Conservation (phyloP, 2,113 vertebrate species). For the Salvelinus alpinus region DNA sequence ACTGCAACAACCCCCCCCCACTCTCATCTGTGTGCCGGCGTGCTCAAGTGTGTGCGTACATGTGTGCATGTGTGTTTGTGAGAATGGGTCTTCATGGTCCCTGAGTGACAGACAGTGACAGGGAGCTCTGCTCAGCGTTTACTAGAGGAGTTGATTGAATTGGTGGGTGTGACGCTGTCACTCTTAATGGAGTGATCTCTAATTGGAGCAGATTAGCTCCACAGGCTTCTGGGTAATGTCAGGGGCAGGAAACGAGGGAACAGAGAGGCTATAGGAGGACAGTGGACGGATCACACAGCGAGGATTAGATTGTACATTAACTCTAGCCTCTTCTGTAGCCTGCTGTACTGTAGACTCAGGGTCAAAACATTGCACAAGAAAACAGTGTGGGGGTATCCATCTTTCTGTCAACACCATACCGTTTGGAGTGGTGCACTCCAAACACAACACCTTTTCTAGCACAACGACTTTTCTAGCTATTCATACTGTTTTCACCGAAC, state of each 20-base stretch:
- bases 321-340: not conserved
- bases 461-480: too few species aligned
- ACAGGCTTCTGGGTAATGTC: conserved; percentile 58
- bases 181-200: conserved; percentile 71
- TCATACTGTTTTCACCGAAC: too few species aligned
- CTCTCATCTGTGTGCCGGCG: not conserved
- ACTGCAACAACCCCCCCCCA: too few species aligned
- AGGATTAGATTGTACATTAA: too few species aligned
- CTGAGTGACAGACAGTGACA: conserved; percentile 24
- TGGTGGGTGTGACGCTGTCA: conserved; percentile 68
- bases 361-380: too few species aligned
- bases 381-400: too few species aligned
- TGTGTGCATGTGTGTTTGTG: not conserved
- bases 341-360: too few species aligned
- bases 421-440: not conserved
- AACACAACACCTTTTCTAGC: not conserved
- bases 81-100: conserved; percentile 37
- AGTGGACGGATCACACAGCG: not conserved
- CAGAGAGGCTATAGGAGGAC: conserved; percentile 19
- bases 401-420: not conserved
- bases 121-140: conserved; percentile 64
- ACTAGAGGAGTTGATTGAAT: conserved; percentile 66
- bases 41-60: not conserved
- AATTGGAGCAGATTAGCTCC: conserved; percentile 61
- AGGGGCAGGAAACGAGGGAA: conserved; percentile 36